Evolutionary conservation across 2,888 invertebrate species (phyloP).

Genomic region (Cryptophagus acutangulus): DNA sequence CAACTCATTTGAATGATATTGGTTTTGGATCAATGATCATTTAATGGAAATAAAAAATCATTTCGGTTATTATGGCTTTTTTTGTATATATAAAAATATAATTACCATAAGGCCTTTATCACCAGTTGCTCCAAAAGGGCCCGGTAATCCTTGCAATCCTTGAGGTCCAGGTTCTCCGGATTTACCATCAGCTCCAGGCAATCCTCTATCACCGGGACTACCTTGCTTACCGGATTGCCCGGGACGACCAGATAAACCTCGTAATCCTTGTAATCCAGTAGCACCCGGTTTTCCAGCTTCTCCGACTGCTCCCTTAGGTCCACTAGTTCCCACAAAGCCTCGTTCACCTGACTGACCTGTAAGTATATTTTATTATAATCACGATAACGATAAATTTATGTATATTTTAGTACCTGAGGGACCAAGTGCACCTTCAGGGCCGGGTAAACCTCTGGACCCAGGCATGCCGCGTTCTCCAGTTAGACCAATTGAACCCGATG

Average conservation of each 20-base stretch:
- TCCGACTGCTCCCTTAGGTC: constrained; percentile 59
- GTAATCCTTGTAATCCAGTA: constrained; percentile 55
- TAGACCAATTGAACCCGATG: constrained; percentile 66
- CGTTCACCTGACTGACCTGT: constrained; percentile 65
- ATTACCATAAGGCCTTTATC: constrained; percentile 67
- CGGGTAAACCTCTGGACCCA: constrained; percentile 65
- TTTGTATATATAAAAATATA: constrained; percentile 22
- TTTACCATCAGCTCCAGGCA: constrained; percentile 79
- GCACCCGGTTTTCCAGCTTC: constrained; percentile 57
- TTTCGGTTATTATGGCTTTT: not conserved
- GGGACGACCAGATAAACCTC: constrained; percentile 63
- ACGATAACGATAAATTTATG: not conserved
- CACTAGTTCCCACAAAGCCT: constrained; percentile 61
- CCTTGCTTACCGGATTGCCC: constrained; percentile 69
- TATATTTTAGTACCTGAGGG: constrained; percentile 54
- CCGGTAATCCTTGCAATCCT: constrained; percentile 75
- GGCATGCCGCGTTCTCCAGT: constrained; percentile 67
- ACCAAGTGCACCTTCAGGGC: constrained; percentile 71
- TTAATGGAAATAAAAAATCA: no score
- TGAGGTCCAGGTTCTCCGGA: constrained; percentile 77
- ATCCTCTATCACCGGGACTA: constrained; percentile 65
- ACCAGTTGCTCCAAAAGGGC: constrained; percentile 71
- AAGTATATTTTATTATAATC: constrained; percentile 1
- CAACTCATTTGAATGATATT: no score
- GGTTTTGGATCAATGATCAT: no score